These are phyloP conservation scores for Chloroceryle aenea DNA, from an alignment of 2,113 vertebrate species.

Conservation along the genomic window DNA sequence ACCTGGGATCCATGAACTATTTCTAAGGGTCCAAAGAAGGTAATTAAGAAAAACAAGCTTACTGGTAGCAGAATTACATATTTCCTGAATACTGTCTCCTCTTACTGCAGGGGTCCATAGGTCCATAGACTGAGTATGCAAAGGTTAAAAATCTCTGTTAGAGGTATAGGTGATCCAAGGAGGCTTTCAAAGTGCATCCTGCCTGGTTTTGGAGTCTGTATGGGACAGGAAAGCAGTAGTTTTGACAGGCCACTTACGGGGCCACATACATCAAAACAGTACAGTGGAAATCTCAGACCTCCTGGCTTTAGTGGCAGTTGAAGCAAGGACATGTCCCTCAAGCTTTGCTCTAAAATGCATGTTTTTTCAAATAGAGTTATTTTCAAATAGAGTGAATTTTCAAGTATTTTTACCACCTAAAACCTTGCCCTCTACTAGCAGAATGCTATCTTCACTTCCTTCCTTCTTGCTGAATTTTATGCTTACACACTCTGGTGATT, in stretches of 20 bases:
- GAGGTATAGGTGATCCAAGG: background rate
- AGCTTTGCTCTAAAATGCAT: background rate
- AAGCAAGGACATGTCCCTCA: background rate
- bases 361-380: background rate
- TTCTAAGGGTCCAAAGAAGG: background rate
- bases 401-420: background rate
- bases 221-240: background rate
- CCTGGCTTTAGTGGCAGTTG: background rate
- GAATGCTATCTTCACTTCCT: background rate
- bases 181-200: background rate
- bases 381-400: background rate
- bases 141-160: background rate
- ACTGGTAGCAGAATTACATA: background rate
- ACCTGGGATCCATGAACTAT: background rate
- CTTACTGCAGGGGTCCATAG: background rate
- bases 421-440: background rate
- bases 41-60: background rate
- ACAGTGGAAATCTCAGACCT: background rate
- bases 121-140: rapidly evolving
- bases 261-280: background rate
- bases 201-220: background rate
- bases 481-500: background rate
- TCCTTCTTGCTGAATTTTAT: background rate
- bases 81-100: background rate
- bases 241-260: background rate